phyloP scores from a whole-genome alignment of 2,113 vertebrate genomes.

The Notiomystis cincta region DNA sequence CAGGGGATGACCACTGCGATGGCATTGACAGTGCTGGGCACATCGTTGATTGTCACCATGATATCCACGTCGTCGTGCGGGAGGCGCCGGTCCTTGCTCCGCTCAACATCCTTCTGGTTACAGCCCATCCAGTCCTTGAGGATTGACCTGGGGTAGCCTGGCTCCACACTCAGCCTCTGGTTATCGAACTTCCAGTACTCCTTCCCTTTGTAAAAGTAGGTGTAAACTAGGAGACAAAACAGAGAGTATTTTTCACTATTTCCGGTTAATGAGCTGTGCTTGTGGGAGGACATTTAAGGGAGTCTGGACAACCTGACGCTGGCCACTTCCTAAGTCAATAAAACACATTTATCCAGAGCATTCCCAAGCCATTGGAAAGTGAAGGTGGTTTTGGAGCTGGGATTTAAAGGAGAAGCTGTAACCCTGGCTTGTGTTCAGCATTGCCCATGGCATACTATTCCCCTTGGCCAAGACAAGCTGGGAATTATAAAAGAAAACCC shows the following conservation, averaged over 20 bases:
- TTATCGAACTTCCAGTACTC: constrained; percentile 99
- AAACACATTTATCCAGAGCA: not conserved
- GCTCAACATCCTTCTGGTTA: constrained; percentile 89
- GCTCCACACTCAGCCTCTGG: constrained; percentile 92
- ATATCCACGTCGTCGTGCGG: constrained; percentile 93
- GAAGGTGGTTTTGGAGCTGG: not conserved
- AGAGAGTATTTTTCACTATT: not conserved
- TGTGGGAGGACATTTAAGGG: not conserved
- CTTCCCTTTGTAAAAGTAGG: constrained; percentile 98
- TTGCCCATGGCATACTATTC: not conserved
- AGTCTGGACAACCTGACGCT: not conserved
- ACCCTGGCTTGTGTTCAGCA: not conserved
- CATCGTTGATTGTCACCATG: constrained; percentile 95
- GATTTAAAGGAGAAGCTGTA: not conserved
- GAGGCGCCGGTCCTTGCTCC: constrained; percentile 87
- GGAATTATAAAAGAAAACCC: not conserved
- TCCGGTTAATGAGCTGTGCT: not conserved
- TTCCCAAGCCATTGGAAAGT: not conserved
- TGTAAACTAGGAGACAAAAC: constrained; percentile 83
- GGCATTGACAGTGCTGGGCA: constrained; percentile 92
- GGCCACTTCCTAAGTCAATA: not conserved
- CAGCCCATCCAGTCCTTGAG: constrained; percentile 99
- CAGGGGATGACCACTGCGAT: constrained; percentile 98
- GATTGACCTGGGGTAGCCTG: constrained; percentile 94
- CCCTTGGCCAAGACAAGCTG: not conserved